A percentile compares a stretch with the other conserved stretches of the same genome.
Conservation (phyloP, 2,113 vertebrate genomes). For the Gambusia affinis region DNA sequence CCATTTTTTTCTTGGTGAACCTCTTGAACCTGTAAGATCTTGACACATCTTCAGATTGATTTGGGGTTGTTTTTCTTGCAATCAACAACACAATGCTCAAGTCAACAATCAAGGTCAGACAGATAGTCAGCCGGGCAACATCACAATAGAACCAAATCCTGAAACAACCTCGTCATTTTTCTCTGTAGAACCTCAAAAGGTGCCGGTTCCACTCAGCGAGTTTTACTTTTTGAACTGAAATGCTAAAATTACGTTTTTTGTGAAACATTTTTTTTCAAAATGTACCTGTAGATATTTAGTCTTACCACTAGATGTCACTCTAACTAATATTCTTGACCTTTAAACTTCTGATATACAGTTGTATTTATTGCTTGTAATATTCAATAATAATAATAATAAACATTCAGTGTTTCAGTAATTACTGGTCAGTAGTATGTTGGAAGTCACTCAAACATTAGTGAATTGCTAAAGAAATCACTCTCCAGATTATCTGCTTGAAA, state of each 20-base stretch:
- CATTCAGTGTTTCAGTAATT: neutral
- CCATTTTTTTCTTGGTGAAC: too few relatives aligned
- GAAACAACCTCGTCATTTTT: neutral
- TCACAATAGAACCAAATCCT: neutral
- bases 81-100: neutral
- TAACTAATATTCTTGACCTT: neutral
- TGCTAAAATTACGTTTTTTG: too few relatives aligned
- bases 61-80: neutral
- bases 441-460: constrained; percentile 2
- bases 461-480: constrained; percentile 14
- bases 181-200: neutral
- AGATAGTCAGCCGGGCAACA: too few relatives aligned
- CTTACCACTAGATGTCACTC: neutral
- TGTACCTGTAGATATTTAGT: neutral
- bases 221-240: too few relatives aligned
- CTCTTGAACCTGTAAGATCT: neutral
- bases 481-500: constrained; percentile 36
- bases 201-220: neutral
- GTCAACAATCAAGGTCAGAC: neutral
- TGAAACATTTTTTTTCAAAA: too few relatives aligned
- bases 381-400: neutral
- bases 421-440: neutral
- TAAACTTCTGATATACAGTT: neutral
- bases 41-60: neutral
- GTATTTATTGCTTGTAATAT: neutral